phyloP scores from a whole-genome alignment of 53 echinoderm and acorn worm species.

The Actinopyga echinites region DNA sequence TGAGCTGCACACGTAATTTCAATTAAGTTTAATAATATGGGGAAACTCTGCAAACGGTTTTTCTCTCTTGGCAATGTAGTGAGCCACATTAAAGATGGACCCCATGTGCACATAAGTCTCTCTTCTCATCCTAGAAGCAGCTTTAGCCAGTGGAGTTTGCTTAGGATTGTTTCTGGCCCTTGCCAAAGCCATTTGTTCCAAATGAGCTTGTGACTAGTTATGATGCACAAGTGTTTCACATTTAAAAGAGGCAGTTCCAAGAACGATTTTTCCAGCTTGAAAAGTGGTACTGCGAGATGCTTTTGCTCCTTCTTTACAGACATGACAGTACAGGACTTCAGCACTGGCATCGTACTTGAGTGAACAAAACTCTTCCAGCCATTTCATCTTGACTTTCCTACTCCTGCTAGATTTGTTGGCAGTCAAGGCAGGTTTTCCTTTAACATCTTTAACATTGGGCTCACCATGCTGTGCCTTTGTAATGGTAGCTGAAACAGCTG shows the following conservation, averaged over 20 bases:
- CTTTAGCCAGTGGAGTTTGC: neutral
- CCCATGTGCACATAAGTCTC: neutral
- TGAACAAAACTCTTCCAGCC: neutral
- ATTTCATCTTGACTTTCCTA: neutral
- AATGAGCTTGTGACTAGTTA: neutral
- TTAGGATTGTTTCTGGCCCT: neutral
- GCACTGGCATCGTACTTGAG: neutral
- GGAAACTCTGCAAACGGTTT: neutral
- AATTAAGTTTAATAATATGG: neutral
- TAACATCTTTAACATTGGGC: no score
- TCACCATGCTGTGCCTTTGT: no score
- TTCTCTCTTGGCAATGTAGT: conserved; percentile 13
- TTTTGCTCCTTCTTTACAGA: neutral
- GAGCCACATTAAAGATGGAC: neutral
- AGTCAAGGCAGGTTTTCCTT: no score
- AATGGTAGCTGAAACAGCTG: no score
- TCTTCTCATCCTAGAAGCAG: neutral
- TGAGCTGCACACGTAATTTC: neutral
- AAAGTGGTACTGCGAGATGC: neutral
- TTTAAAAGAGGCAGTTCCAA: neutral
- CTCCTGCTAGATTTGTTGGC: no score
- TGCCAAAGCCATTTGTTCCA: neutral
- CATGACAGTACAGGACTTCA: neutral
- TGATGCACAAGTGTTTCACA: neutral
- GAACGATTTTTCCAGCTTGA: neutral